These are phyloP conservation scores for Linnaemya vulpina DNA, from an alignment of 2,888 invertebrate genomes.

Conservation along the genomic window DNA sequence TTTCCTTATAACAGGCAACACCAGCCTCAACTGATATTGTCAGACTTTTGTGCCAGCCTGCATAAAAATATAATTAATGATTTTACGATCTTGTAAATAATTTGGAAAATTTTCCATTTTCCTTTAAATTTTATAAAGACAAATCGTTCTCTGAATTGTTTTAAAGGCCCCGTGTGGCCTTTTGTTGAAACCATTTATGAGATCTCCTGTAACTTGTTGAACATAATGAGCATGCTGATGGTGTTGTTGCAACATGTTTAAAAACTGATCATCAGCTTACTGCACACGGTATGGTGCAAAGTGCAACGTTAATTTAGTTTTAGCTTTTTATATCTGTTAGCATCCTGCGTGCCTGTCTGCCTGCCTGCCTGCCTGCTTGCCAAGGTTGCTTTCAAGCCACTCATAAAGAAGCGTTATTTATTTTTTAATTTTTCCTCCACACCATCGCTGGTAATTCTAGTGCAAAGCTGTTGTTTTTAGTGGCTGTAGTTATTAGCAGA, in stretches of 20 bases:
- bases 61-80: no score
- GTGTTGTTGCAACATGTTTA: constrained; percentile 65
- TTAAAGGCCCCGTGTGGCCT: background rate
- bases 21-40: no score
- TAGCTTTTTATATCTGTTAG: constrained; percentile 35
- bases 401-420: constrained; percentile 45
- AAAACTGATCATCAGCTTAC: constrained; percentile 66
- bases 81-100: no score
- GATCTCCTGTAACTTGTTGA: constrained; percentile 41
- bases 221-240: constrained; percentile 64
- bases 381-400: constrained; percentile 54
- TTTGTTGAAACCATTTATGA: background rate
- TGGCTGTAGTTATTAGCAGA: constrained; percentile 54
- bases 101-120: no score
- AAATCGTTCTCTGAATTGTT: background rate
- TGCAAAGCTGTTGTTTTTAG: constrained; percentile 37
- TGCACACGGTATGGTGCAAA: constrained; percentile 68
- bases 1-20: no score
- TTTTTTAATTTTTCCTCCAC: background rate
- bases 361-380: constrained; percentile 46
- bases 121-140: no score
- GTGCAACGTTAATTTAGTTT: constrained; percentile 64
- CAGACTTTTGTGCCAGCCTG: no score
- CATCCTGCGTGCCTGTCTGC: constrained; percentile 46
- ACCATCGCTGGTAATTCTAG: constrained; percentile 21